Evolutionary conservation across 2,888 invertebrate genomes (phyloP).

Genomic region (Aphrophora alni): DNA sequence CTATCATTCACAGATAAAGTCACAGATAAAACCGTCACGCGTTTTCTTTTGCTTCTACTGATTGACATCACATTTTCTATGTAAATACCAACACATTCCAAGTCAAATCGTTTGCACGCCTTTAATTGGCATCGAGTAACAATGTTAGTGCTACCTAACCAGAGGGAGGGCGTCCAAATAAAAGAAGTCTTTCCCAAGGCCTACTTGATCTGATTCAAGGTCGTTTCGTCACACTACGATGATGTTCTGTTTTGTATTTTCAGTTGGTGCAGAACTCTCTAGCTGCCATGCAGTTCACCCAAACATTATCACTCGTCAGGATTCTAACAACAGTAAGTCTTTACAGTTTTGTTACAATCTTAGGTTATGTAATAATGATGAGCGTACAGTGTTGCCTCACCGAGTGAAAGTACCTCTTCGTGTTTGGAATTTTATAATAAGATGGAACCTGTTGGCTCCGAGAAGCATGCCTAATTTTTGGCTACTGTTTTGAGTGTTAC

Average conservation of each 20-base stretch:
- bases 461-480: neutral
- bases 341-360: neutral
- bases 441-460: neutral
- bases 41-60: neutral
- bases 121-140: neutral
- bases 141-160: neutral
- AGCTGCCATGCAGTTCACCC: neutral
- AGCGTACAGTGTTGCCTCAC: neutral
- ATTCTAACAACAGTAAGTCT: neutral
- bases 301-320: neutral
- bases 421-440: neutral
- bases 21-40: neutral
- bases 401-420: neutral
- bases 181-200: neutral
- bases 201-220: neutral
- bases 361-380: neutral
- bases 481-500: neutral
- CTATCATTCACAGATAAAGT: neutral
- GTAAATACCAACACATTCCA: neutral
- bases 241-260: constrained; percentile 4
- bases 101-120: neutral
- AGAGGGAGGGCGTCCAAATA: neutral
- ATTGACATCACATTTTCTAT: neutral
- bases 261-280: neutral
- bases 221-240: neutral